Conservation (phyloP, 2,797 vertebrate species). For the Aselliscus stoliczkanus region DNA sequence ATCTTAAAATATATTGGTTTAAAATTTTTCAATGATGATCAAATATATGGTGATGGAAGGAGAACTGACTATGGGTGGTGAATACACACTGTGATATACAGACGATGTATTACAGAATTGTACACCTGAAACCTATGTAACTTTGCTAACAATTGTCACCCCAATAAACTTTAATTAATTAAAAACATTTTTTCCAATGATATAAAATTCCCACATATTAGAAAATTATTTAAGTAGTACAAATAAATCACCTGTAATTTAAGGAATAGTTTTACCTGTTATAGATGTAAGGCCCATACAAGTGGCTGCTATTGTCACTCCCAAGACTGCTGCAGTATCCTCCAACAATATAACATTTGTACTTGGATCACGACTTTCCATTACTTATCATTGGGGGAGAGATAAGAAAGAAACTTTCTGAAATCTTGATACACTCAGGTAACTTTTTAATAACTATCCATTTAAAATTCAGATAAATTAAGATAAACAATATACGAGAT, state of each 20-base stretch:
- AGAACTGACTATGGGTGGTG: too few species aligned
- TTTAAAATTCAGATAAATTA: constrained; percentile 34
- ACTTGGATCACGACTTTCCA: constrained; percentile 96
- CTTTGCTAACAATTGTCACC: too few species aligned
- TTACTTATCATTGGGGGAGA: constrained; percentile 82
- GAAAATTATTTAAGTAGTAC: neutral
- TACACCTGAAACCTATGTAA: too few species aligned
- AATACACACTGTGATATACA: too few species aligned
- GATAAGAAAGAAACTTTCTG: constrained; percentile 39
- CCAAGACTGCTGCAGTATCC: constrained; percentile 95
- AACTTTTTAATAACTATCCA: constrained; percentile 3
- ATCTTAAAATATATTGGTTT: neutral
- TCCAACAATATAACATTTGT: constrained; percentile 98
- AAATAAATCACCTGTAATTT: neutral
- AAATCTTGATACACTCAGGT: constrained; percentile 21
- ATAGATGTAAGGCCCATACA: constrained; percentile 98
- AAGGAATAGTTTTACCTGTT: constrained; percentile 87
- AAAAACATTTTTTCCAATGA: neutral
- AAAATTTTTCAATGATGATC: neutral
- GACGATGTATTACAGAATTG: too few species aligned
- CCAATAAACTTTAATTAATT: too few species aligned
- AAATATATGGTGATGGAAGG: too few species aligned
- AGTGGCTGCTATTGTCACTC: constrained; percentile 91
- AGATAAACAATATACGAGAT: neutral
- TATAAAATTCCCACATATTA: neutral